Base-by-base conservation (phyloP, 2,797 vertebrate species). In the Sebastolobus alascanus region DNA sequence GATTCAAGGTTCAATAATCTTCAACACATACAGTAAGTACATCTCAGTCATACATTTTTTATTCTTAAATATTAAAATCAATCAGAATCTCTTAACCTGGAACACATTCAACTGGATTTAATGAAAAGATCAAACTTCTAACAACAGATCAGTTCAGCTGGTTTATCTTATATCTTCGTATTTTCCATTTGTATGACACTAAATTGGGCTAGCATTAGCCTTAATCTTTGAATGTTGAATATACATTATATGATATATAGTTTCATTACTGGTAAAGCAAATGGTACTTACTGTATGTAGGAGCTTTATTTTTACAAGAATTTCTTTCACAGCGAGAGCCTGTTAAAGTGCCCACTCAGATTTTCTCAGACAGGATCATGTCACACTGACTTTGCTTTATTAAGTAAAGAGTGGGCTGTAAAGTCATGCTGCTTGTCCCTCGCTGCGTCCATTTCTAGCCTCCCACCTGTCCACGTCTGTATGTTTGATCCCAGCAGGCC, bases 401-500 rank as follows among this genome's bases (percentile, higher is more conserved):
- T 55, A 38, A 61, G 55, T 71, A 13, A 64, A 46, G 16, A 73
- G 59, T 11, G 60, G 27, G 54, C 20, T 29, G 18, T 38, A 10
- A 43, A 9, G 25, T 79, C 43, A 18, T 3, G 37, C n/a, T 67
- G 37, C 60, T 69, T 38, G 37, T 66, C 18, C 29, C 60, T 76
- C 37, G 9, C 43, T 68, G 76, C 55, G 74, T 67, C 50, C 40
- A 25, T 46, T 16, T 73, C 37, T 11, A 6, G 46, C 27, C 69
- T 66, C 68, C 43, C 55, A 14, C 68, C 67, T 33, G 37, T 40
- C 67, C 18, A 8, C 71, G 70, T 58, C 46, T 67, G 37, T 38
- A 43, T 46, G 67, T 59, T 75, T 74, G 78, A 86, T 82, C 80
- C 55, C 68, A 67, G 66, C 64, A 55, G 67, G 83, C 61, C 64